Base-by-base conservation (phyloP, 2,888 invertebrate genomes). In the Tholera decimalis region DNA sequence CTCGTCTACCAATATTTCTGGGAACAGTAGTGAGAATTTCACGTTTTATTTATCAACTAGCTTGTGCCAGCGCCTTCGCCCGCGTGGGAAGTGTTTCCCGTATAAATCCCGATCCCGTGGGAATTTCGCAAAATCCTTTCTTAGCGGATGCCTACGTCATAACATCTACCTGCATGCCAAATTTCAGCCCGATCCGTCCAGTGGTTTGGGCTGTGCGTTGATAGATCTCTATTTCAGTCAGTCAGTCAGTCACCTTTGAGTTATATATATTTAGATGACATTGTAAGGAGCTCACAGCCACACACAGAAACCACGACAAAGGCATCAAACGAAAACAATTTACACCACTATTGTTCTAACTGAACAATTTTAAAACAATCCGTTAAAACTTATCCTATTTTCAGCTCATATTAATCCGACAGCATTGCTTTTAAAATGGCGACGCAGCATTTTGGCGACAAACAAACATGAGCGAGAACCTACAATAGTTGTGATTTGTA, bases 401-500 rank as follows among this genome's bases (percentile, higher is more conserved):
- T 54, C 63, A 39, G 46, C 43, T 46, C 30, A 58, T 39, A 50
- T 24, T 57, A 66, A 61, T 59, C 66, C 56, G 37, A 56, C 59
- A 67, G 30, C 44, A 49, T 66, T 54, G 51, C 51, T 80, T 79
- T 73, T 65, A 63, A 74, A 83, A 76, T 75, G 54, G 66, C 70
- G 71, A 71, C 55, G 58, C 71, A 66, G 67, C 70, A 78, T 80
- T 84, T 83, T 78, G 74, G 72, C 73, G 50, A 69, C 56, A 78
- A 77, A 80, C 83, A 85, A 86, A 87, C 82, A 86, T 79, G 83
- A 81, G 76, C 71, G 62, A 73, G 55, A 64, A 51, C 20, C 79
- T 75, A 84, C 85, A 88, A 87, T 82, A 79, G 83, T 79, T 72
- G 77, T 87, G 85, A 88, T 89, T 89, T 87, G 88, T 86, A 77